Evolutionary conservation across 2,888 invertebrate species (phyloP).

Genomic region (Sinotaia quadrata): DNA sequence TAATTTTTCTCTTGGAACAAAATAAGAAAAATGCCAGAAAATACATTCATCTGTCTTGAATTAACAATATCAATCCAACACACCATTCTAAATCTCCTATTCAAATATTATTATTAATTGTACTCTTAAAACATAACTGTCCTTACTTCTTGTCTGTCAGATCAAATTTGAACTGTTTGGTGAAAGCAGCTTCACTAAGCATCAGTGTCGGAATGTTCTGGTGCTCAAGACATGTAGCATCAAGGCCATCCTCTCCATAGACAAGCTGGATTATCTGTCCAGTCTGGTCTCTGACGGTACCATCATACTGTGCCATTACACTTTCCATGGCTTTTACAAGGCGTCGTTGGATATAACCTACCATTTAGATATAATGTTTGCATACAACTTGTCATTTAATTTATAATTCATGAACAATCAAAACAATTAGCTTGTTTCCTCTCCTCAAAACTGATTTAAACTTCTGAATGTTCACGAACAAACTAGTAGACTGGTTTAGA

Average conservation of each 20-base stretch:
- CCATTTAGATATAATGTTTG: not conserved
- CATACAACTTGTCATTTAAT: not conserved
- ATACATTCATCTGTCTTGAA: not conserved
- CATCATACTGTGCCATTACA: conserved; percentile 89
- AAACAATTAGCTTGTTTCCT: too few species aligned
- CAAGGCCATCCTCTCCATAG: conserved; percentile 98
- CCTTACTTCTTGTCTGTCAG: conserved; percentile 85
- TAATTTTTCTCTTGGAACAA: too few species aligned
- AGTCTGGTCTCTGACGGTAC: conserved; percentile 90
- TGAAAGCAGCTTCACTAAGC: conserved; percentile 94
- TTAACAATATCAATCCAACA: too few species aligned
- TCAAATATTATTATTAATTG: too few species aligned
- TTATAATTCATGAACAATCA: too few species aligned
- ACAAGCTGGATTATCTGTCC: conserved; percentile 79
- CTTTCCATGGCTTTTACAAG: conserved; percentile 99
- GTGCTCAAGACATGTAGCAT: conserved; percentile 96
- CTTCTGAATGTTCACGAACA: too few species aligned
- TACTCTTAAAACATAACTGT: too few species aligned
- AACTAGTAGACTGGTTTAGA: too few species aligned
- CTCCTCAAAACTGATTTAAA: too few species aligned
- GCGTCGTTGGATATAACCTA: conserved; percentile 96
- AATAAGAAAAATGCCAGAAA: not conserved
- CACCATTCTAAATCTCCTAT: too few species aligned
- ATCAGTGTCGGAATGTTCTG: conserved; percentile 95
- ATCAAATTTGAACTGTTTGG: conserved; percentile 96